Evolutionary conservation across 2,797 vertebrate genomes (phyloP).

Genomic region (Nyctibius grandis): DNA sequence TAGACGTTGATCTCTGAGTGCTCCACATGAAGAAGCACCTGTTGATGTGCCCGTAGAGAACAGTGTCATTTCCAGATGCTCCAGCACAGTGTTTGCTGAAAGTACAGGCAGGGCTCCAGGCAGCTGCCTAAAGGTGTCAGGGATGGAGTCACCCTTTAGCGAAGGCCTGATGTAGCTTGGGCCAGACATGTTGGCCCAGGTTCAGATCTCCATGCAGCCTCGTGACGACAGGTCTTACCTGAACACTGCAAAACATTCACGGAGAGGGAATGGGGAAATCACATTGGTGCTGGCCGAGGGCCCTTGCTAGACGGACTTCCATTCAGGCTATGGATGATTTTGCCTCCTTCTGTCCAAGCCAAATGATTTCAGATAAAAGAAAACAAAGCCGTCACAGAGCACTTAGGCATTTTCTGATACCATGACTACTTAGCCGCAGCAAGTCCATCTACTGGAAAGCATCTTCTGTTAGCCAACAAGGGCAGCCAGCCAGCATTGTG

Average conservation of each 20-base stretch:
- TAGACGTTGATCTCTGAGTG: not conserved
- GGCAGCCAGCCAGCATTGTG: not conserved
- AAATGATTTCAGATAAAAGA: not conserved
- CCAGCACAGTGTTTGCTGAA: not conserved
- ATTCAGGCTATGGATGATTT: not conserved
- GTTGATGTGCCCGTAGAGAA: not conserved
- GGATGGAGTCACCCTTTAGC: not conserved
- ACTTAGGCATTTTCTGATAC: not conserved
- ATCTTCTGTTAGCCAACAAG: not conserved
- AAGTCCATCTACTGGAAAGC: not conserved
- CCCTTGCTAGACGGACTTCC: not conserved
- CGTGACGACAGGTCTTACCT: not conserved
- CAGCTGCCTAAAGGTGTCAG: not conserved
- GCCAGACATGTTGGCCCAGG: not conserved
- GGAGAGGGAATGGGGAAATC: not conserved
- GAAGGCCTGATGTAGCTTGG: not conserved
- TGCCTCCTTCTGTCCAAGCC: not conserved
- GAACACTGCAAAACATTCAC: not conserved
- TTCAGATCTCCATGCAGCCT: not conserved
- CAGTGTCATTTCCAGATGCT: not conserved
- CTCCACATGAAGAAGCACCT: not conserved
- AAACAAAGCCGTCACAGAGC: not conserved
- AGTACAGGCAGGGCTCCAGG: not conserved
- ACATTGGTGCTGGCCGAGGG: not conserved
- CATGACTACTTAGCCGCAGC: not conserved